phyloP scores from a whole-genome alignment of 1,140 invertebrate genomes.

The Meloidogyne floridensis region DNA sequence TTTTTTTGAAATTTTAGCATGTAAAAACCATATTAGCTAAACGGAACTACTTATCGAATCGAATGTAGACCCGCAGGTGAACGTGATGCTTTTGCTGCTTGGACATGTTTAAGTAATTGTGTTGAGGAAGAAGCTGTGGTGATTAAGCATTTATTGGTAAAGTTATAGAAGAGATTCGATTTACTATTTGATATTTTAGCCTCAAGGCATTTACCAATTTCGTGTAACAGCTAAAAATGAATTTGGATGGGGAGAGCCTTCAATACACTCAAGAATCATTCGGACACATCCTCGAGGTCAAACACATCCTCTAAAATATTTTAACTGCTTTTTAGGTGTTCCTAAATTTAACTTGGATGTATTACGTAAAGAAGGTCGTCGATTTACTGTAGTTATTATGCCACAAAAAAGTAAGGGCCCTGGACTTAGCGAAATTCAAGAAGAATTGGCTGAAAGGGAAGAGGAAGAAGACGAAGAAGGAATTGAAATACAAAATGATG shows the following conservation, averaged over 20 bases:
- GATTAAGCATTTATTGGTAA: constrained; percentile 74
- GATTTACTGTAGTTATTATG: constrained; percentile 55
- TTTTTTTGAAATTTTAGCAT: not conserved
- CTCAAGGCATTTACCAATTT: constrained; percentile 72
- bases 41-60: constrained; percentile 66
- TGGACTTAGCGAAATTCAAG: constrained; percentile 57
- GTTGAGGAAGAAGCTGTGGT: constrained; percentile 91
- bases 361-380: constrained; percentile 44
- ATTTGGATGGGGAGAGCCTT: constrained; percentile 74
- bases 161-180: not conserved
- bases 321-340: constrained; percentile 33
- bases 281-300: constrained; percentile 60
- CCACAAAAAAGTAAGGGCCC: constrained; percentile 47
- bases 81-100: constrained; percentile 68
- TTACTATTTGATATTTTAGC: not conserved
- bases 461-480: constrained; percentile 40
- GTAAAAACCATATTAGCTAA: not conserved
- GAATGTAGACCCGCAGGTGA: constrained; percentile 72
- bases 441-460: constrained; percentile 53
- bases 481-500: constrained; percentile 16
- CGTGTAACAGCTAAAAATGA: constrained; percentile 83
- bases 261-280: constrained; percentile 67
- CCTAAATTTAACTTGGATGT: constrained; percentile 60
- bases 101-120: constrained; percentile 82
- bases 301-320: not conserved